Evolutionary conservation across 1,140 invertebrate genomes (phyloP).

Genomic region (Mercenaria mercenaria): DNA sequence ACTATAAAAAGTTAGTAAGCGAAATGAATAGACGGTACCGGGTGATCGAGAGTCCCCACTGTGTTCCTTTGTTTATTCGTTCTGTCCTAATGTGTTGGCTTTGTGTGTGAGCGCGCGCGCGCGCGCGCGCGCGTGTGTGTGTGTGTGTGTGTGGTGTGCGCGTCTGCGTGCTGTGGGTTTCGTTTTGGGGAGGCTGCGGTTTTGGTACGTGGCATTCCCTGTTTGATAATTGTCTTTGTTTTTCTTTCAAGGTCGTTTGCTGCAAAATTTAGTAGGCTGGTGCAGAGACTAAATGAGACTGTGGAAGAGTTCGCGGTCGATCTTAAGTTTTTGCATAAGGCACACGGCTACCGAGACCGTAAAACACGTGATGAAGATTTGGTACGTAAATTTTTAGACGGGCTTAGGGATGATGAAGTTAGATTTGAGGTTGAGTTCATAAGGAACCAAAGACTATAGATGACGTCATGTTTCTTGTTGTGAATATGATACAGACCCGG

Average conservation of each 20-base stretch:
- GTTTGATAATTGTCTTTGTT: no score
- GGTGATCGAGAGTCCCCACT: background rate
- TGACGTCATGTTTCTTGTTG: background rate
- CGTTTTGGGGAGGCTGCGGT: no score
- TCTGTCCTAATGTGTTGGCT: no score
- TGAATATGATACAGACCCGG: background rate
- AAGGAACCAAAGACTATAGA: constrained; percentile 4
- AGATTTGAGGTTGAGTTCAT: constrained; percentile 17
- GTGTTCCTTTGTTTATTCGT: no score
- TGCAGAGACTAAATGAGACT: background rate
- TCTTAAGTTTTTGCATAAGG: constrained; percentile 9
- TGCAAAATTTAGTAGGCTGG: background rate
- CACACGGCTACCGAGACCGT: background rate
- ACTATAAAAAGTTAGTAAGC: no score
- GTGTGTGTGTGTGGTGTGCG: no score
- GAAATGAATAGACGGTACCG: background rate
- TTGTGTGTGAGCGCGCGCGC: no score
- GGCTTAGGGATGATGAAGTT: background rate
- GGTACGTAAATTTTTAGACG: constrained; percentile 19
- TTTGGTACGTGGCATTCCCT: no score
- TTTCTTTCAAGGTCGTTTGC: background rate
- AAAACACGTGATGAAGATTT: constrained; percentile 13
- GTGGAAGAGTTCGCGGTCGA: constrained; percentile 23
- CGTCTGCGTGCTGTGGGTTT: no score
- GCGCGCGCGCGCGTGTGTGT: no score